Base-by-base conservation (phyloP, 92 coral and sea anemone species). In the Parazoanthus darwini region DNA sequence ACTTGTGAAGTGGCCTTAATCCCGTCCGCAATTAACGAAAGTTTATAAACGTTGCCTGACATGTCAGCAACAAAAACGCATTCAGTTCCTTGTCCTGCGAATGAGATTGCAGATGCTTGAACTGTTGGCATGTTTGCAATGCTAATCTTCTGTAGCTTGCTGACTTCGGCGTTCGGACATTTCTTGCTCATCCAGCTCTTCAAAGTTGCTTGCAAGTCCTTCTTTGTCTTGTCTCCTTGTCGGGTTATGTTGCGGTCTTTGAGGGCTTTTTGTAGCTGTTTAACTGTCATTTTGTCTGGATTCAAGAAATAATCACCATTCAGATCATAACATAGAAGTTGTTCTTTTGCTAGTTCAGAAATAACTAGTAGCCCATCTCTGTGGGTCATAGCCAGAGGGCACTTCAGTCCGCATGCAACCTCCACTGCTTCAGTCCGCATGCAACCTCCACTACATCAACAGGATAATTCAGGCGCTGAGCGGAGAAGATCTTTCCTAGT, bases 241-340 rank as follows among this genome's bases (percentile, higher is more conserved):
- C 74, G 93, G 77, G 81, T 63, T 85, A 91, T 56, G 26, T 85
- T 56, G 50, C 91, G 91, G 78, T 91, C 91, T 75, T 88, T 91
- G 54, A 91, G 83, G 71, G 91, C 89, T 85, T 83, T 82, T 37
- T 77, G 80, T 63, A 85, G 89, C 91, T 91, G 93, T 79, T 88
- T 91, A 6, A 88, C 92, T n/a, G 88, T 91, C 94, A 91, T 91
- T 89, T 85, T 88, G 74, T 86, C 90, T 51, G 91, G 91, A 77
- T 91, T 91, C 38, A 91, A 59, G 86, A 89, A 91, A 81, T 91
- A 71, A 48, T 91, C 94, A 15, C 94, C 94, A 38, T 81, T 89
- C 78, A 89, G 79, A 86, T 91, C 94, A 81, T 36, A 91, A 50
- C 94, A 89, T 42, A 75, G 72, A 43, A 91, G 73, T 81, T 73